These are phyloP conservation scores for Sebastes cheni DNA, from an alignment of 2,797 vertebrate species.

Conservation along the genomic window DNA sequence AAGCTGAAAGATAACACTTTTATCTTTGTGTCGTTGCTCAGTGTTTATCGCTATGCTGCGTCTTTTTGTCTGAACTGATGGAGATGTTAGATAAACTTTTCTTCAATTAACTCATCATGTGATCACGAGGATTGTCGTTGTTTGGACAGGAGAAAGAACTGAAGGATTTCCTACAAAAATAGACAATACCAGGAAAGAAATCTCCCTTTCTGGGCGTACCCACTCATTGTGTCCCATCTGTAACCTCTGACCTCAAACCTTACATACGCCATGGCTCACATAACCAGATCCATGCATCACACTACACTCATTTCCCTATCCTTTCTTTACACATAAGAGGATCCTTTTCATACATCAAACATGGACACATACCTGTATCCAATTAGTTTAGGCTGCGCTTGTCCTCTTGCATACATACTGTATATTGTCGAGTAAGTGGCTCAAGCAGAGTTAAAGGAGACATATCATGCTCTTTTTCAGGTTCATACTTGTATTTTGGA, in stretches of 20 bases:
- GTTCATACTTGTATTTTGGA: too few relatives aligned
- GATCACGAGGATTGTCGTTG: conserved; percentile 7
- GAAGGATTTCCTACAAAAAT: conserved; percentile 9
- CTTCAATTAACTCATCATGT: conserved; percentile 17
- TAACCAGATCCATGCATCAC: conserved; percentile 38
- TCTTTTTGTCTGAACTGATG: conserved; percentile 27
- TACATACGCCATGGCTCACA: conserved; percentile 33
- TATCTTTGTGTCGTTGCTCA: conserved; percentile 53
- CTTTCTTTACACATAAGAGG: neutral
- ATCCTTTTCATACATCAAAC: conserved; percentile 20
- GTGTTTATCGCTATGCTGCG: conserved; percentile 32
- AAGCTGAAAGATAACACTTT: conserved; percentile 31
- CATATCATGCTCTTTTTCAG: too few relatives aligned
- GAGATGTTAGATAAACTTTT: neutral
- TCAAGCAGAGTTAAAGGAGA: conserved; percentile 12
- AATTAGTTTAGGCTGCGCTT: conserved; percentile 7
- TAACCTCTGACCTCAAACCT: conserved; percentile 51
- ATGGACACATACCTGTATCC: conserved; percentile 12
- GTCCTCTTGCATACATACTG: neutral
- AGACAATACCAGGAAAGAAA: conserved; percentile 60
- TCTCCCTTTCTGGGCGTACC: conserved; percentile 21
- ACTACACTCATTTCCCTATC: neutral
- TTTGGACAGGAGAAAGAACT: conserved; percentile 23
- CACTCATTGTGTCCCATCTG: conserved; percentile 56
- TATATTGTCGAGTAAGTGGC: neutral